Conservation (phyloP, 2,888 invertebrate species). For the Caenorhabditis sp. region DNA sequence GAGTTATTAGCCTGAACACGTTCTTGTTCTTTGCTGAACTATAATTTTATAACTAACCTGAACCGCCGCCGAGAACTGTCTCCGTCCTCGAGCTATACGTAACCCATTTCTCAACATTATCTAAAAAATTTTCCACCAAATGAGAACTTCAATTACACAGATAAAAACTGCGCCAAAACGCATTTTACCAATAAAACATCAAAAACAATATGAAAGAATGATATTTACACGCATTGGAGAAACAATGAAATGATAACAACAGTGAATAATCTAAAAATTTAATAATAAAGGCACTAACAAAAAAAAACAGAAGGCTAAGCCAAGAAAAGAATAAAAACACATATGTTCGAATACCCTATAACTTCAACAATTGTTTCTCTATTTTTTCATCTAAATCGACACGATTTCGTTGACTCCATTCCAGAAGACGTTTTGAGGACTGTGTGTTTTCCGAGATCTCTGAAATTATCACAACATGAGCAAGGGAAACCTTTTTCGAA, state of each 20-base stretch:
- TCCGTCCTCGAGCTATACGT: background rate
- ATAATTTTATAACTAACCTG: background rate
- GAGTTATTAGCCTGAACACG: background rate
- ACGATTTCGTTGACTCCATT: conserved; percentile 33
- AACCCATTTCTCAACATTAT: background rate
- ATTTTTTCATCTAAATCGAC: conserved; percentile 30
- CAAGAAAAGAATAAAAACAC: conserved; percentile 2
- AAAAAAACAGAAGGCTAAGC: background rate
- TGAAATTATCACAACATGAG: too few relatives aligned
- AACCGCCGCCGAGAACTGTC: background rate
- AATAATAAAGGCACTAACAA: background rate
- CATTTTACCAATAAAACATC: background rate
- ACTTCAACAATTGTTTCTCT: conserved; percentile 3
- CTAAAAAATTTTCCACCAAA: background rate
- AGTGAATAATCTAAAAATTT: background rate
- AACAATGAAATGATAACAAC: background rate
- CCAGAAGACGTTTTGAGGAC: conserved; percentile 12
- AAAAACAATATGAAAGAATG: background rate
- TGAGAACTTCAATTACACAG: background rate
- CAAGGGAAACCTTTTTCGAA: too few relatives aligned
- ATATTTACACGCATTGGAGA: background rate
- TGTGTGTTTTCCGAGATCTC: background rate
- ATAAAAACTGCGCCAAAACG: background rate
- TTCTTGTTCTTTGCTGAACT: background rate
- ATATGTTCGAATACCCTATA: conserved; percentile 8